Evolutionary conservation across 2,888 invertebrate genomes (phyloP).

Genomic region (Colostygia pectinataria): DNA sequence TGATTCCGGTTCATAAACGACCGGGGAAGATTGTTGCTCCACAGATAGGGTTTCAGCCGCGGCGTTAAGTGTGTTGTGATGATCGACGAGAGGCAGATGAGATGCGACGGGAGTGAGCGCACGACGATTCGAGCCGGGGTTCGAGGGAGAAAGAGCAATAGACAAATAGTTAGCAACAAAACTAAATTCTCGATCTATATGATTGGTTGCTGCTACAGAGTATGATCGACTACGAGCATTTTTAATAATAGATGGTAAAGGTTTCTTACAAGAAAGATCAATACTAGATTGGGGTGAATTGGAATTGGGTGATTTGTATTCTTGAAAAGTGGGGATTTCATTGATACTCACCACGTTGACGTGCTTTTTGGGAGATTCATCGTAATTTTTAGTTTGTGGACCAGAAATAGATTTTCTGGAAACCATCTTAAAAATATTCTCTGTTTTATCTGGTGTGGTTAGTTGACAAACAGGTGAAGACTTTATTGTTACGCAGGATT

Average conservation of each 20-base stretch:
- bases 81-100: slow-evolving; percentile 62
- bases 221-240: slow-evolving; percentile 63
- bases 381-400: slow-evolving; percentile 4
- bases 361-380: slow-evolving; percentile 41
- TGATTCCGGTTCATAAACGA: slow-evolving; percentile 35
- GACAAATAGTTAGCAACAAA: slow-evolving; percentile 84
- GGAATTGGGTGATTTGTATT: slow-evolving; percentile 69
- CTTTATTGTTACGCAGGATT: slow-evolving; percentile 49
- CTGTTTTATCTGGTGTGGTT: slow-evolving; percentile 50
- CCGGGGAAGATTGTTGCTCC: slow-evolving; percentile 32
- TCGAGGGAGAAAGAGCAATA: slow-evolving; percentile 83
- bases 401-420: slow-evolving; percentile 27
- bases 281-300: slow-evolving; percentile 56
- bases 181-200: slow-evolving; percentile 70
- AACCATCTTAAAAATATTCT: slow-evolving; percentile 56
- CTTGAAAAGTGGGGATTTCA: slow-evolving; percentile 77
- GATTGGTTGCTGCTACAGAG: slow-evolving; percentile 61
- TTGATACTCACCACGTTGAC: slow-evolving; percentile 77
- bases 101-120: slow-evolving; percentile 72
- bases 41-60: slow-evolving; percentile 39
- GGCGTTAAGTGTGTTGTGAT: slow-evolving; percentile 52
- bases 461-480: slow-evolving; percentile 35
- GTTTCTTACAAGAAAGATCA: slow-evolving; percentile 56
- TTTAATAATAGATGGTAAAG: slow-evolving; percentile 65
- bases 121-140: slow-evolving; percentile 74